These are phyloP conservation scores for Anguilla japonica DNA, from an alignment of 2,113 vertebrate species.

Conservation along the genomic window DNA sequence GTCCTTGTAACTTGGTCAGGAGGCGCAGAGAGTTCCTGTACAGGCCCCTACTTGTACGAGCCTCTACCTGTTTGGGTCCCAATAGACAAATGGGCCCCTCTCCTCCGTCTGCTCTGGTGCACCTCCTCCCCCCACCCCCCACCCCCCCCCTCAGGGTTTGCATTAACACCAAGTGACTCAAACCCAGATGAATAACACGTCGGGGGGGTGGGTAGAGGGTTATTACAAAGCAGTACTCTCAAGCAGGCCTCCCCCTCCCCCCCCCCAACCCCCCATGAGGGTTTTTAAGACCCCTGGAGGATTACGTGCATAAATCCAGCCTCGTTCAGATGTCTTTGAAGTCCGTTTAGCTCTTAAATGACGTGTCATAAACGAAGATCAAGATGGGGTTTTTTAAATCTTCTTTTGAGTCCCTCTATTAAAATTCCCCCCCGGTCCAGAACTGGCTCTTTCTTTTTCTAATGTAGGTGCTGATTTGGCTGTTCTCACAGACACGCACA, in stretches of 20 bases:
- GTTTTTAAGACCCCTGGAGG: conserved; percentile 20
- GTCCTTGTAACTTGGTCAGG: no score
- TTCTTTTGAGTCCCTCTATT: conserved; percentile 14
- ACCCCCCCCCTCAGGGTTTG: no score
- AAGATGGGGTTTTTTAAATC: conserved; percentile 30
- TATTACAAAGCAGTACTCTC: background rate
- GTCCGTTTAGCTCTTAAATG: conserved; percentile 55
- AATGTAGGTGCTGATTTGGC: background rate
- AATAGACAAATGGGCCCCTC: no score
- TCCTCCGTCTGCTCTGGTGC: no score
- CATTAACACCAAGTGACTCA: conserved; percentile 10
- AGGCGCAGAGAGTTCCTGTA: no score
- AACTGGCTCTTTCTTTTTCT: background rate
- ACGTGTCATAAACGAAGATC: conserved; percentile 59
- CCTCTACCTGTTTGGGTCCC: no score
- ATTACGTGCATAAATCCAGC: conserved; percentile 57
- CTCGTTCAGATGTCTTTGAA: conserved; percentile 57
- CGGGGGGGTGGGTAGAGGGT: background rate
- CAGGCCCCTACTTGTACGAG: no score
- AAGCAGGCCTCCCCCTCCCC: no score
- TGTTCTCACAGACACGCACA: no score
- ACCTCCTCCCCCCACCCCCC: no score
- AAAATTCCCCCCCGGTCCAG: background rate
- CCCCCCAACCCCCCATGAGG: conserved; percentile 30
- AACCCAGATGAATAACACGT: conserved; percentile 19